Conservation (phyloP, 2,113 vertebrate genomes). For the Brachyistius frenatus region DNA sequence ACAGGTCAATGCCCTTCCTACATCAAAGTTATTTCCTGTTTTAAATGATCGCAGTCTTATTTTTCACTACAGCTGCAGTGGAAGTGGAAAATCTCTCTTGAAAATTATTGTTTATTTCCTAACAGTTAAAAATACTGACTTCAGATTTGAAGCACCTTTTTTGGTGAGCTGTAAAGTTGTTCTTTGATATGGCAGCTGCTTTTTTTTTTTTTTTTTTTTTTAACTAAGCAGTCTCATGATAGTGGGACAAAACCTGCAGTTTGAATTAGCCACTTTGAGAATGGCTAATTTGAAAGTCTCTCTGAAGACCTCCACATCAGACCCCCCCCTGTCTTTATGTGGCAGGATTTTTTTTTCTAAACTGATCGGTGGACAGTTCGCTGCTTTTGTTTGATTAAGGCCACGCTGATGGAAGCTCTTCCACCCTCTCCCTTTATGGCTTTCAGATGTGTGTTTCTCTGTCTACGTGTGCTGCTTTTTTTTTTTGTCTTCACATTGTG, state of each 20-base stretch:
- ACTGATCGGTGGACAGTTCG: neutral
- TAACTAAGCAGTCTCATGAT: too few species aligned
- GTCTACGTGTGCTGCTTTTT: conserved; percentile 34
- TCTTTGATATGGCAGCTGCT: too few species aligned
- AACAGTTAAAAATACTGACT: neutral
- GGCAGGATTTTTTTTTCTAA: neutral
- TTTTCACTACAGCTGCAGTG: neutral
- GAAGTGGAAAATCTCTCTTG: neutral
- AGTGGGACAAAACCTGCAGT: too few species aligned
- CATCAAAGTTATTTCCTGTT: too few species aligned
- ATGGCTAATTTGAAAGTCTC: too few species aligned
- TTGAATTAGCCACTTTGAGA: too few species aligned
- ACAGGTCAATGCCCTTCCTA: neutral
- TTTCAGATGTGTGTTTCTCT: conserved; percentile 65
- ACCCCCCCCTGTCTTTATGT: neutral
- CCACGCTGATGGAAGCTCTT: conserved; percentile 28
- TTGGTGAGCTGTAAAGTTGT: neutral
- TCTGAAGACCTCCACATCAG: neutral
- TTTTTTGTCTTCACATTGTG: conserved; percentile 56
- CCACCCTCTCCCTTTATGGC: conserved; percentile 52
- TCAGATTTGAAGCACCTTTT: neutral
- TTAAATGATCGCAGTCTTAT: neutral
- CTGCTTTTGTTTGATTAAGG: neutral
- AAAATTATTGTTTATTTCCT: neutral
- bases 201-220: too few species aligned